phyloP scores from a whole-genome alignment of 2,888 invertebrate genomes.

The Entomobrya multifasciata region DNA sequence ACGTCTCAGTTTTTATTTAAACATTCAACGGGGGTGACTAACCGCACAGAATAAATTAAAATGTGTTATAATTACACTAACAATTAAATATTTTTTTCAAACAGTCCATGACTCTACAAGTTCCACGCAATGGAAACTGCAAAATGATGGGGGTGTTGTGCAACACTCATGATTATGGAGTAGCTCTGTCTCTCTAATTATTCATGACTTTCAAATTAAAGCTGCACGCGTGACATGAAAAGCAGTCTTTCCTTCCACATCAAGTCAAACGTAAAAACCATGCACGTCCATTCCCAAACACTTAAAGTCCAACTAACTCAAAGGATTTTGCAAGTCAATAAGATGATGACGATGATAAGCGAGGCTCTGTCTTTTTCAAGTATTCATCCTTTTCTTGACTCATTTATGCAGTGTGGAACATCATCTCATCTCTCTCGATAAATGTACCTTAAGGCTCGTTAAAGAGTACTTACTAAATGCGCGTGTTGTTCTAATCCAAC shows the following conservation, averaged over 20 bases:
- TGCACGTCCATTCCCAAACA: slow-evolving; percentile 14
- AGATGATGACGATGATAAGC: too few relatives aligned
- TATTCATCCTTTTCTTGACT: too few relatives aligned
- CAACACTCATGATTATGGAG: slow-evolving; percentile 52
- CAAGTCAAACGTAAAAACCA: slow-evolving; percentile 12
- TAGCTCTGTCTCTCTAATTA: background rate
- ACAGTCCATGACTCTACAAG: slow-evolving; percentile 15
- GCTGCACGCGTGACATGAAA: slow-evolving; percentile 24
- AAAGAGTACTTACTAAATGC: too few relatives aligned
- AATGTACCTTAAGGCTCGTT: too few relatives aligned
- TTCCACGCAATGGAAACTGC: slow-evolving; percentile 14
- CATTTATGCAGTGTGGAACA: too few relatives aligned
- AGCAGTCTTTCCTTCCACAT: slow-evolving; percentile 1
- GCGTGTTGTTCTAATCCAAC: too few relatives aligned
- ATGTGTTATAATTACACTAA: background rate
- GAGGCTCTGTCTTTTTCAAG: too few relatives aligned
- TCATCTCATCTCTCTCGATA: too few relatives aligned
- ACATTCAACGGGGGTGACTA: too few relatives aligned
- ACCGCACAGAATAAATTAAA: too few relatives aligned
- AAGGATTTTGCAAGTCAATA: background rate
- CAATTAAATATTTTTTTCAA: slow-evolving; percentile 7
- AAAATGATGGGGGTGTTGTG: background rate
- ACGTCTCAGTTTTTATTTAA: too few relatives aligned
- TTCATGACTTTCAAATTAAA: slow-evolving; percentile 21
- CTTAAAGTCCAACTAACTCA: slow-evolving; percentile 16